Conservation (phyloP, 1,140 invertebrate genomes). For the Holcopasites calliopsidis region DNA sequence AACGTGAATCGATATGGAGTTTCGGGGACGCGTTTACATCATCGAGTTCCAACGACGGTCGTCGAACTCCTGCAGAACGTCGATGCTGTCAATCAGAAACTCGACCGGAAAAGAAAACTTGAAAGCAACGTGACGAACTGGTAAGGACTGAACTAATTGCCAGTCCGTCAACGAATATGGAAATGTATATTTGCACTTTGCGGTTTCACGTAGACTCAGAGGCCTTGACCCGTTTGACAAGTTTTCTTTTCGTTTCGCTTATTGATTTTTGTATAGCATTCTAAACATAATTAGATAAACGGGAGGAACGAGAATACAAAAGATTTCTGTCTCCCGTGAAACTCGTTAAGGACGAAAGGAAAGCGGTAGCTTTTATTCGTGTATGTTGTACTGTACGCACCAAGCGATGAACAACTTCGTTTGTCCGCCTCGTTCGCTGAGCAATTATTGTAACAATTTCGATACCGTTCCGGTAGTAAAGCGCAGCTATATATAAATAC, state of each 20-base stretch:
- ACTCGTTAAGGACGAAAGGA: slow-evolving; percentile 2
- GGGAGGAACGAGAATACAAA: not conserved
- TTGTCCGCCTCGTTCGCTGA: slow-evolving; percentile 26
- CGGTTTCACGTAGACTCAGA: not conserved
- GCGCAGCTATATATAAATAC: slow-evolving; percentile 44
- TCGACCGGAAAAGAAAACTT: slow-evolving; percentile 11
- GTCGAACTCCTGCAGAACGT: not conserved
- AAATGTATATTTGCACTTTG: not conserved
- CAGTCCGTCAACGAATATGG: slow-evolving; percentile 1
- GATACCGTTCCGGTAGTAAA: slow-evolving; percentile 37
- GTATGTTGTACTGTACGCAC: slow-evolving; percentile 40
- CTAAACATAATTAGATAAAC: too few relatives aligned
- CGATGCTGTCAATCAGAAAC: slow-evolving; percentile 13
- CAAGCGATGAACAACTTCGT: slow-evolving; percentile 32
- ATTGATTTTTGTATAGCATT: too few relatives aligned
- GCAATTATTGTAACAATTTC: slow-evolving; percentile 50
- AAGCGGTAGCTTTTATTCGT: slow-evolving; percentile 12
- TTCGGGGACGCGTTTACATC: not conserved
- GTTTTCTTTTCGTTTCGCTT: not conserved
- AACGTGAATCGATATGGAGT: slow-evolving; percentile 8
- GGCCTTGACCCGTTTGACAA: slow-evolving; percentile 1
- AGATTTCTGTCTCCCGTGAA: not conserved
- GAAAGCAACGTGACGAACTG: slow-evolving; percentile 12
- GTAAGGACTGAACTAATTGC: slow-evolving; percentile 21
- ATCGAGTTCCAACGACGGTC: slow-evolving; percentile 10